These are phyloP conservation scores for Megalurothrips usitatus DNA, from an alignment of 2,888 invertebrate species.

Conservation along the genomic window DNA sequence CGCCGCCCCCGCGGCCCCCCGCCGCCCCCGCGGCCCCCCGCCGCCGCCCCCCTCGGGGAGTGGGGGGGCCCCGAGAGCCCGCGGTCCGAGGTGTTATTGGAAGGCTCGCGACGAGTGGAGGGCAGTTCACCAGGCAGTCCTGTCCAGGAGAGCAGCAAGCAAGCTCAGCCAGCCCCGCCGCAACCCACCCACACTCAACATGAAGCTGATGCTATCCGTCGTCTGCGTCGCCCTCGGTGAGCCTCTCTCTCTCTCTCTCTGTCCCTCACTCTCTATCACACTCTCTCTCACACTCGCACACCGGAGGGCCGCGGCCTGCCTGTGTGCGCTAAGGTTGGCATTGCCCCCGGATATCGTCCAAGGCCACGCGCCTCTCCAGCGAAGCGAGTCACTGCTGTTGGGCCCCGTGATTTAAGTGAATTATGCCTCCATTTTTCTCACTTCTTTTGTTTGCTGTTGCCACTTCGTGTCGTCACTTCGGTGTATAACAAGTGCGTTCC, in stretches of 20 bases:
- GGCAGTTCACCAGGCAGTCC: no score
- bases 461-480: no score
- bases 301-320: no score
- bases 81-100: background rate
- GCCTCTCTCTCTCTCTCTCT: background rate
- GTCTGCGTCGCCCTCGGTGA: slow-evolving; percentile 18
- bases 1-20: background rate
- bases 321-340: background rate
- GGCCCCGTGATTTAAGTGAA: no score
- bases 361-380: background rate
- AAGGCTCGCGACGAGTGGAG: background rate
- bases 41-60: background rate
- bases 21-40: background rate
- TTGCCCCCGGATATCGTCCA: background rate
- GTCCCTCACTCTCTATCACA: no score
- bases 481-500: no score
- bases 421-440: no score
- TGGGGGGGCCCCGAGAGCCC: background rate
- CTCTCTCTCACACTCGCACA: no score
- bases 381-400: no score
- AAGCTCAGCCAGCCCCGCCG: no score
- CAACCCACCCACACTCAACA: background rate
- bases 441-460: no score
- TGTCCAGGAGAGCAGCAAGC: no score
- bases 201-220: background rate